These are phyloP conservation scores for Urophycis tenuis DNA, from an alignment of 2,797 vertebrate species.

Conservation along the genomic window DNA sequence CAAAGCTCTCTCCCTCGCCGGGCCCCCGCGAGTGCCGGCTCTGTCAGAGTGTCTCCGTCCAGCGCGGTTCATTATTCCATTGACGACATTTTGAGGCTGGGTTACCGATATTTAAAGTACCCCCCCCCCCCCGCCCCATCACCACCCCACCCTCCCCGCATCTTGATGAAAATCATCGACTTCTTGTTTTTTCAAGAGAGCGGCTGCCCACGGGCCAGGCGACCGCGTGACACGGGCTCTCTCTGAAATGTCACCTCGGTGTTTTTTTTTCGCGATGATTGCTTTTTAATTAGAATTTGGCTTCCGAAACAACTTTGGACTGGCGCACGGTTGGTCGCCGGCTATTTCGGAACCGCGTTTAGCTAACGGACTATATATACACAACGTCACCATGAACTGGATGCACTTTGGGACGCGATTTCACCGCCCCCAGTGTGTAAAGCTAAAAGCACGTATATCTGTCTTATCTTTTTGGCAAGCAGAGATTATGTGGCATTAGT, in stretches of 20 bases:
- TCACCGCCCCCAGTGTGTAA: slow-evolving; percentile 1
- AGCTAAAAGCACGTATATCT: slow-evolving; percentile 1
- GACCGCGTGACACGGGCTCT: neutral
- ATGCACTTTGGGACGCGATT: neutral
- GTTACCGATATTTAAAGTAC: neutral
- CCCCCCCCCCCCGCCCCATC: neutral
- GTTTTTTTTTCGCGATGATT: slow-evolving; percentile 1
- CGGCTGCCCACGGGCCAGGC: neutral
- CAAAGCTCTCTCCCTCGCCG: slow-evolving; percentile 30
- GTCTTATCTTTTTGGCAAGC: slow-evolving; percentile 6
- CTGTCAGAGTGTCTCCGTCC: slow-evolving; percentile 16
- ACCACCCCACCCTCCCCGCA: neutral
- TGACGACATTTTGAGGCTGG: slow-evolving; percentile 14
- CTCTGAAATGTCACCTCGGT: neutral
- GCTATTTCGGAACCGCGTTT: slow-evolving; percentile 1
- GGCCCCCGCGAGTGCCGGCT: slow-evolving; percentile 15
- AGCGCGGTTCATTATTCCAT: slow-evolving; percentile 19
- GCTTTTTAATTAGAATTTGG: slow-evolving; percentile 3
- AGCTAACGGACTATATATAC: slow-evolving; percentile 5
- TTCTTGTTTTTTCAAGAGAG: neutral
- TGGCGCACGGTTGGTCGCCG: neutral
- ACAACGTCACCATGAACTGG: neutral
- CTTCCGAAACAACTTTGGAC: neutral
- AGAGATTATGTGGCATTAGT: slow-evolving; percentile 2
- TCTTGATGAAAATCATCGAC: neutral